Percentiles rank a stretch among this genome's conserved stretches.
phyloP scores from a whole-genome alignment of 2,113 vertebrate species.

The Anseranas semipalmata region DNA sequence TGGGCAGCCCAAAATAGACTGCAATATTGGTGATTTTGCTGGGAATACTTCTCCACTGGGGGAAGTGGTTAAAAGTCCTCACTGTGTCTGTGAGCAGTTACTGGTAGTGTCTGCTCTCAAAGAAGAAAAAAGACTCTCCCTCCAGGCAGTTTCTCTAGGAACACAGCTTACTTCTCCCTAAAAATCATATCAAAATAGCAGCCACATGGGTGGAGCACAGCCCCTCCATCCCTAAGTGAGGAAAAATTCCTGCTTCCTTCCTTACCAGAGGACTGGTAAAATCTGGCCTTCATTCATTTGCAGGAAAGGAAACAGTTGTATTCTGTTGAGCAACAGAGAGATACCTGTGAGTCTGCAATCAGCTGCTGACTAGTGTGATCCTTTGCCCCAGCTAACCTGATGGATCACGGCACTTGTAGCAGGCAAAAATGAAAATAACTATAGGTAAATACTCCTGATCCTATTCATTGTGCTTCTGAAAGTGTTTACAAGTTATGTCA shows the following conservation, averaged over 20 bases:
- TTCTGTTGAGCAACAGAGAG: neutral
- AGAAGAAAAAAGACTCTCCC: neutral
- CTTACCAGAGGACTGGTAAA: neutral
- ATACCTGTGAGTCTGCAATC: neutral
- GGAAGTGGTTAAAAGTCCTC: neutral
- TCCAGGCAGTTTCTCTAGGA: neutral
- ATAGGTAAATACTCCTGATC: neutral
- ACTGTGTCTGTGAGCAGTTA: neutral
- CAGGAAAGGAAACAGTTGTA: neutral
- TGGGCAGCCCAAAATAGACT: neutral
- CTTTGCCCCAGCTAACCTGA: neutral
- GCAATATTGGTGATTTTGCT: neutral
- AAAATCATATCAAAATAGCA: neutral
- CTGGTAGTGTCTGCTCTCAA: neutral
- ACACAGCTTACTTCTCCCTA: neutral
- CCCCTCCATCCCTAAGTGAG: neutral
- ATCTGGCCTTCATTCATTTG: neutral
- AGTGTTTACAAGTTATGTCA: neutral
- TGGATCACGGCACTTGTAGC: neutral
- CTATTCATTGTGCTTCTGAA: neutral
- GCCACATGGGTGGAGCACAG: neutral
- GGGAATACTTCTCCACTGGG: neutral
- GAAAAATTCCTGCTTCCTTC: neutral
- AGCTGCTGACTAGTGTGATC: neutral
- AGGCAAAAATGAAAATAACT: constrained; percentile 2